Evolutionary conservation across 2,797 vertebrate species (phyloP), one percentile per base, ranked within the genome.

Genomic region (Sparidentex hasta): DNA sequence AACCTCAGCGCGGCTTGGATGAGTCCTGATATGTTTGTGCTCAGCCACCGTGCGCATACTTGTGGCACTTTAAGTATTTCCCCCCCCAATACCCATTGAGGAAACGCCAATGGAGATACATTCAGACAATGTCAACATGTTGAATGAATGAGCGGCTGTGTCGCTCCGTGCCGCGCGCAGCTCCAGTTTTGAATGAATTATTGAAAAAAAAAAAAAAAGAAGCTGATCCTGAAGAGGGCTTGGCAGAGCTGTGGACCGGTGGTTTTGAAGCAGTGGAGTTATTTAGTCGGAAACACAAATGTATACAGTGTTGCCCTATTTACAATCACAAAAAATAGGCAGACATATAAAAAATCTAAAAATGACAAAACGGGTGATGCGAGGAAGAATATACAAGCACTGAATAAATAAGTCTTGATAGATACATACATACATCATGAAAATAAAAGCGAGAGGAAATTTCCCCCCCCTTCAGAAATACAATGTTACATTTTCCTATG

Each of bases 341-440:
- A 92, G 89, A 90, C 83, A 90, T 92, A 91, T 87, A 93, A 93
- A 95, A 92, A 67, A 91, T 87, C 88, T 87, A 88, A 92, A 93
- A 93, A 91, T 80, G 82, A 92, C 85, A 92, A 92, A 33, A 90
- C 85, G 81, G 88, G 87, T 88, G 83, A 87, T 85, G 81, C 78
- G 61, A 71, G 83, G 80, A 67, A 75, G 88, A 90, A 89, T 89
- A 86, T 89, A 91, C 83, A 91, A 67, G 83, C 63, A 71, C 59
- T 67, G 83, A 95, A 95, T 96, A 96, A 95, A 96, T 95, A 95
- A 90, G 76, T 68, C 63, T 87, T 81, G 79, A 90, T 91, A 90
- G 79, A 90, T 91, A 90, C 82, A 90, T 92, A 85, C n/a, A n/a
- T n/a, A n/a, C 80, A 87, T 87, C 21, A 89, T 76, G 88, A 88